phyloP scores from a whole-genome alignment of 1,140 invertebrate species.

The Drosophila pseudoobscura region DNA sequence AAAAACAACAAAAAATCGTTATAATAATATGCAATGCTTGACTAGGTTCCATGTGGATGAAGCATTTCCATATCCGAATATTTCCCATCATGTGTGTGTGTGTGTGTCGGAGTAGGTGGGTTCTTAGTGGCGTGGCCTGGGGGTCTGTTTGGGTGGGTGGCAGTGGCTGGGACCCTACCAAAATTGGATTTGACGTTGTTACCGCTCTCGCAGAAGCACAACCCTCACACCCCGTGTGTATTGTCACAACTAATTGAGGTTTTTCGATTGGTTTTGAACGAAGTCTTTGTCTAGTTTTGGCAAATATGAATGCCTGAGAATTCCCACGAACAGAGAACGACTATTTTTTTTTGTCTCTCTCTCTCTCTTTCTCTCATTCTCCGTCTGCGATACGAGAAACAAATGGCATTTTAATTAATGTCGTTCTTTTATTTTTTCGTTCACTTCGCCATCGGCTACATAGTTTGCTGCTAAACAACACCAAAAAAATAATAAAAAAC shows the following conservation, averaged over 20 bases:
- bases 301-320: too few relatives aligned
- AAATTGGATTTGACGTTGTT: constrained; percentile 39
- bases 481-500: too few relatives aligned
- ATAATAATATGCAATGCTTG: constrained; percentile 54
- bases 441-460: constrained; percentile 21
- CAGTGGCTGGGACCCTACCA: neutral
- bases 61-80: constrained; percentile 32
- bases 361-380: neutral
- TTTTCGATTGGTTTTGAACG: neutral
- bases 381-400: constrained; percentile 10
- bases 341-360: neutral
- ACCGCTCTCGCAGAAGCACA: neutral
- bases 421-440: constrained; percentile 14
- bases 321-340: too few relatives aligned
- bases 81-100: neutral
- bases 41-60: constrained; percentile 10
- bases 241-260: constrained; percentile 25
- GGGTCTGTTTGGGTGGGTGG: neutral
- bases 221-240: constrained; percentile 1
- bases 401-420: constrained; percentile 36
- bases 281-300: too few relatives aligned
- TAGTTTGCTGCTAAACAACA: constrained; percentile 12
- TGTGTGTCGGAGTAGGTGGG: neutral
- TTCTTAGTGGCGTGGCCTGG: neutral
- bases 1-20: constrained; percentile 49